Conservation (phyloP, 2,888 invertebrate genomes). For the Urechis unicinctus region DNA sequence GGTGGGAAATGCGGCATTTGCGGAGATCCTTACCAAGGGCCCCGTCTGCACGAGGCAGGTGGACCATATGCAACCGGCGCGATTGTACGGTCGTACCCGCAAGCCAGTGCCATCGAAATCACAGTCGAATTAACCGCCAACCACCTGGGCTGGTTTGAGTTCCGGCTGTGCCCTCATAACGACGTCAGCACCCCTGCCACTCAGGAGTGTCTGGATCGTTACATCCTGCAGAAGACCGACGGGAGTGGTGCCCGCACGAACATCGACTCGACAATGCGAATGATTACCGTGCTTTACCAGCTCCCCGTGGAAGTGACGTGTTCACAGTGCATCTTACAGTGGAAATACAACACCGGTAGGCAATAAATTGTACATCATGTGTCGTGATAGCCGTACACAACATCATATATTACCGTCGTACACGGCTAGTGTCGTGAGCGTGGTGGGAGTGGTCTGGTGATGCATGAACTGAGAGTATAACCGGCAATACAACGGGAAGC, state of each 20-base stretch:
- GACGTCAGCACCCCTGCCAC: constrained; percentile 5
- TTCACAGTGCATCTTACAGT: constrained; percentile 20
- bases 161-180: constrained; percentile 17
- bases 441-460: too few species aligned
- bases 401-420: too few species aligned
- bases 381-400: too few species aligned
- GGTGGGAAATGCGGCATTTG: constrained; percentile 19
- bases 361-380: too few species aligned
- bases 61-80: constrained; percentile 19
- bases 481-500: too few species aligned
- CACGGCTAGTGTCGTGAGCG: too few species aligned
- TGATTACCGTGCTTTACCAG: background rate
- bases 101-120: constrained; percentile 3
- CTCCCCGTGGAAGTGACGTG: constrained; percentile 15
- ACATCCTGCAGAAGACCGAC: constrained; percentile 12
- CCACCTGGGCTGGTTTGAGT: constrained; percentile 20
- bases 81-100: constrained; percentile 10
- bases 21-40: constrained; percentile 17
- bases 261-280: background rate
- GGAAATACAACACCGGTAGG: constrained; percentile 23
- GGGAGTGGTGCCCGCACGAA: constrained; percentile 8
- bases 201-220: constrained; percentile 12
- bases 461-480: too few species aligned
- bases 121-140: constrained; percentile 15
- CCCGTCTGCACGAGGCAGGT: constrained; percentile 17